These are phyloP conservation scores for Drosophila subquinaria DNA, from an alignment of 2,888 invertebrate species.

Conservation along the genomic window DNA sequence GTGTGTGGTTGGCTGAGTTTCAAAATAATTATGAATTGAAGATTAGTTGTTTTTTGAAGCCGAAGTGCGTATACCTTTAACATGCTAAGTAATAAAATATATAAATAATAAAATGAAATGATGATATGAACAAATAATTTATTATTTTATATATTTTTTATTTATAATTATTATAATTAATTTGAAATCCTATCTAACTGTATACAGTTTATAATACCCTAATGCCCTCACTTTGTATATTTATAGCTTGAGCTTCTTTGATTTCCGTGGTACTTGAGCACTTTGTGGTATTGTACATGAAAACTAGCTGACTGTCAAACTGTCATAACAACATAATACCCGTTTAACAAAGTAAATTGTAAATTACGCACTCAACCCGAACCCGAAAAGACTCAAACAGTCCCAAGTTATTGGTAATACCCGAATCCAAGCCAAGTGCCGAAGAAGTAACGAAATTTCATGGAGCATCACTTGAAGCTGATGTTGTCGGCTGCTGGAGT, in stretches of 20 bases:
- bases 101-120: background rate
- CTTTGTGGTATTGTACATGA: conserved; percentile 21
- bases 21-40: conserved; percentile 23
- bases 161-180: background rate
- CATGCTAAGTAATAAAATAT: background rate
- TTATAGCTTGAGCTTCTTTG: conserved; percentile 15
- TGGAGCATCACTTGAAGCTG: conserved; percentile 60
- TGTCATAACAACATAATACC: conserved; percentile 78
- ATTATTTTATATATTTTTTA: too few relatives aligned
- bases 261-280: conserved; percentile 71
- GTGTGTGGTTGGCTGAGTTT: conserved; percentile 25
- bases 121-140: too few relatives aligned
- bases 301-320: conserved; percentile 62
- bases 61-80: conserved; percentile 25
- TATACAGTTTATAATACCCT: background rate
- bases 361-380: conserved; percentile 14
- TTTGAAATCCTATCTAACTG: background rate
- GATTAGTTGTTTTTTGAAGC: background rate
- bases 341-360: conserved; percentile 49
- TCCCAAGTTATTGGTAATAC: background rate
- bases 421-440: conserved; percentile 11
- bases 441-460: conserved; percentile 53
- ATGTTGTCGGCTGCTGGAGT: conserved; percentile 44
- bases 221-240: background rate
- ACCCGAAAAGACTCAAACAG: conserved; percentile 3